Base-by-base conservation (phyloP, 2,888 invertebrate genomes). In the Callinectes sapidus region DNA sequence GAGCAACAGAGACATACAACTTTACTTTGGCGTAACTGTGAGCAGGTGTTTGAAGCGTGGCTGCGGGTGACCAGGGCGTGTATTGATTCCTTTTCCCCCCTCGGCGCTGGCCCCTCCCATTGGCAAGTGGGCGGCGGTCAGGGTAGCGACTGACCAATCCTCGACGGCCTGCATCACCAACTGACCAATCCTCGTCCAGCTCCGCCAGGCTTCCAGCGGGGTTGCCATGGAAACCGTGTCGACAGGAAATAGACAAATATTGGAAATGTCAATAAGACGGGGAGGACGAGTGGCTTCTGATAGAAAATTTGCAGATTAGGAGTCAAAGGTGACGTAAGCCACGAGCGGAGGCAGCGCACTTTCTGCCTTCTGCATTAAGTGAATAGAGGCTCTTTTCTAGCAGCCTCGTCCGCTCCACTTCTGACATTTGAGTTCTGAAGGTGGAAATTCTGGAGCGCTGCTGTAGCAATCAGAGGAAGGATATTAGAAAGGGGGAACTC, bases 221-320 rank as follows among this genome's bases (percentile, higher is more conserved):
- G 91, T 92, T 94, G 94, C 94, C 92, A 93, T 93, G 94, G 94
- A 89, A 91, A 92, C 93, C 93, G 94, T 93, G 94, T 92, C 94
- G 94, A 94, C 94, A 94, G 94, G 94, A 94, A 94, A 94, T 94
- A 94, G 94, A 94, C 94, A 94, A 94, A 94, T 94, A 94, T 94
- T 94, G 94, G 94, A 94, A 94, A 94, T 94, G 94, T 94, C 94
- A 94, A 94, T 94, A 94, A 94, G 94, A 94, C 94, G 94, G 93
- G 93, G 94, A 94, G 94, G 93, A 92, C 94, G 94, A 94, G 94
- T 94, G 94, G 93, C 94, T 94, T 94, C 94, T 94, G 94, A 94
- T 94, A 94, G 94, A 94, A 94, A 94, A 93, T 94, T 94, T 94
- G 93, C 94, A 94, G 94, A 94, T 94, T 94, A 94, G 93, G 94